A percentile compares a stretch with the other conserved stretches of the same genome.
Evolutionary conservation across 2,797 vertebrate species (phyloP).

Genomic region (Vipera latastei): DNA sequence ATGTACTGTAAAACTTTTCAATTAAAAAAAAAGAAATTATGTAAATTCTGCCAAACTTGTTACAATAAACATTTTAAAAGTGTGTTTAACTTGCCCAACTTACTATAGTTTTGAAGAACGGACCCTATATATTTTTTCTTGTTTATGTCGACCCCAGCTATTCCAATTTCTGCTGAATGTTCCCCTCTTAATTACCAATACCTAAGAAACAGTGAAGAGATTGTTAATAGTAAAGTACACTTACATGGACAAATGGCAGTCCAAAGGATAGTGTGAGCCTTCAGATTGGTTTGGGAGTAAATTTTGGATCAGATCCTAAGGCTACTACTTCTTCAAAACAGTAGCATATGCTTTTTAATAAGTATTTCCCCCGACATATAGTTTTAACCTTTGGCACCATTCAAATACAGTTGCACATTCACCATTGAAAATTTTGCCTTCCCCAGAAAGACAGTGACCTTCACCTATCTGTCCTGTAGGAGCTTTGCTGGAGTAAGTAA

Average conservation of each 20-base stretch:
- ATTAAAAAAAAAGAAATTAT: too few species aligned
- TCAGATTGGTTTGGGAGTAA: background rate
- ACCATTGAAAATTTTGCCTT: background rate
- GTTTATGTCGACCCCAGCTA: background rate
- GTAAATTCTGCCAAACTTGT: background rate
- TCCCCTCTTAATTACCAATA: background rate
- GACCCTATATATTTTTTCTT: background rate
- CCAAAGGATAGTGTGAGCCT: background rate
- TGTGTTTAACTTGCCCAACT: background rate
- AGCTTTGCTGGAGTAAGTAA: background rate
- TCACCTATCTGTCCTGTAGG: background rate
- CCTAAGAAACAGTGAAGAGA: background rate
- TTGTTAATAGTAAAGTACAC: background rate
- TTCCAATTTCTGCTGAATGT: background rate
- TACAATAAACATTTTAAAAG: background rate
- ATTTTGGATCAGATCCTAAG: background rate
- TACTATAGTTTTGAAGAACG: background rate
- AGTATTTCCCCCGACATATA: background rate
- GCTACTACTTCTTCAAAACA: background rate
- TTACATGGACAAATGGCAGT: background rate
- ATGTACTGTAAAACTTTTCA: too few species aligned
- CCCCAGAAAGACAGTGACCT: background rate
- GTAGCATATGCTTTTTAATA: background rate
- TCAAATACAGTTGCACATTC: background rate
- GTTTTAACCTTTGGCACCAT: background rate